Percentiles rank a stretch among this genome's conserved stretches.
Evolutionary conservation across 2,113 vertebrate genomes (phyloP).

Genomic region (Spea multiplicata): DNA sequence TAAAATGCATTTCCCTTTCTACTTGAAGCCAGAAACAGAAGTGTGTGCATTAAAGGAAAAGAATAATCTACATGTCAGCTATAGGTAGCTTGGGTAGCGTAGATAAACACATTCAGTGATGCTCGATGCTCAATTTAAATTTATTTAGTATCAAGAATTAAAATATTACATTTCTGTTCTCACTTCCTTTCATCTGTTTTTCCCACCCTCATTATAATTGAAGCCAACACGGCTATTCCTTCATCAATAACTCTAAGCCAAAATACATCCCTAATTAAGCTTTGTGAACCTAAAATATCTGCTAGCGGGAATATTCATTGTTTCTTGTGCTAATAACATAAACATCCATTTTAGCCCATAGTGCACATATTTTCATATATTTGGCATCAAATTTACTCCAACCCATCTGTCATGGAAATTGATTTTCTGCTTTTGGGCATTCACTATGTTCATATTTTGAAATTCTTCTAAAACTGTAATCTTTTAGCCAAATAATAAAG

Average conservation of each 20-base stretch:
- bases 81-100: too few species aligned
- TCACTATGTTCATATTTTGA: slow-evolving; percentile 64
- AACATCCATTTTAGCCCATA: slow-evolving; percentile 55
- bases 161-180: too few species aligned
- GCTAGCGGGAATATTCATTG: slow-evolving; percentile 51
- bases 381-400: slow-evolving; percentile 60
- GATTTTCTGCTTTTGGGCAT: slow-evolving; percentile 61
- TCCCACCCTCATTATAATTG: not conserved
- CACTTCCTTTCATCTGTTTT: too few species aligned
- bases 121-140: too few species aligned
- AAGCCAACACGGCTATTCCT: not conserved
- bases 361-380: slow-evolving; percentile 56
- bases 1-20: too few species aligned
- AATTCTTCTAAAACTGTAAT: slow-evolving; percentile 52
- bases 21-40: too few species aligned
- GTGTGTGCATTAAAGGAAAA: too few species aligned
- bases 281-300: slow-evolving; percentile 56
- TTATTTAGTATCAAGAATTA: too few species aligned
- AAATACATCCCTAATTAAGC: slow-evolving; percentile 42
- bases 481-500: slow-evolving; percentile 7
- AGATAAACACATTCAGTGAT: too few species aligned
- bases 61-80: too few species aligned
- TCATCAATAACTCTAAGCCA: not conserved
- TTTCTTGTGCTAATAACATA: slow-evolving; percentile 59
- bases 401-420: slow-evolving; percentile 66